phyloP scores from a whole-genome alignment of 2,113 vertebrate genomes.

The Tetrax tetrax region DNA sequence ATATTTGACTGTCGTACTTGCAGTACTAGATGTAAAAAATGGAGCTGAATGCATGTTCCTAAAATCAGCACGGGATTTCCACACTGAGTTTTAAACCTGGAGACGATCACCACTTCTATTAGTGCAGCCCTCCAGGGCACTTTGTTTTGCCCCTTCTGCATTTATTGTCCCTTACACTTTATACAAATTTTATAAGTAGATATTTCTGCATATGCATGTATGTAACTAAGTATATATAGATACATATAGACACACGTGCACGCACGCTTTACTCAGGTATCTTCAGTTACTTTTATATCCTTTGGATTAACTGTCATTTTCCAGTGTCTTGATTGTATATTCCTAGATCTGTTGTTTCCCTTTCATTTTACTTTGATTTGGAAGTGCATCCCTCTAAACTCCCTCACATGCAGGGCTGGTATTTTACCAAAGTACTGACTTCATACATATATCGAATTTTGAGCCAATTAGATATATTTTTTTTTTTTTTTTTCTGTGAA shows the following conservation, averaged over 20 bases:
- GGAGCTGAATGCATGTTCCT: not conserved
- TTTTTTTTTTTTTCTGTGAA: not conserved
- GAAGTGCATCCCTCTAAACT: not conserved
- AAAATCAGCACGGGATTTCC: not conserved
- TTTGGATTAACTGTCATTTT: not conserved
- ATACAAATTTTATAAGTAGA: not conserved
- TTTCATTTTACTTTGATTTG: not conserved
- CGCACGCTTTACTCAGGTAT: not conserved
- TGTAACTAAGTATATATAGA: not conserved
- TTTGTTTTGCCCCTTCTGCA: not conserved
- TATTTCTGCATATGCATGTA: not conserved
- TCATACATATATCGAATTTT: not conserved
- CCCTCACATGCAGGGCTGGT: too few relatives aligned
- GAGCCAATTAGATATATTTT: not conserved
- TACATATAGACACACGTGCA: not conserved
- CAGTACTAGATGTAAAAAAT: not conserved
- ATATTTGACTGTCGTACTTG: not conserved
- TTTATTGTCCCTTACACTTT: not conserved
- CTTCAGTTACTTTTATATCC: not conserved
- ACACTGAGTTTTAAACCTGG: not conserved
- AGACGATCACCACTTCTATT: not conserved
- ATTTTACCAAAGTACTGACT: not conserved
- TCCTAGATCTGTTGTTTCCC: not conserved
- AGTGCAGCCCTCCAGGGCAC: not conserved
- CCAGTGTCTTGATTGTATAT: not conserved